Percentiles rank a stretch among this genome's conserved stretches.
Conservation (phyloP, 2,113 vertebrate genomes). For the Petromus typicus region DNA sequence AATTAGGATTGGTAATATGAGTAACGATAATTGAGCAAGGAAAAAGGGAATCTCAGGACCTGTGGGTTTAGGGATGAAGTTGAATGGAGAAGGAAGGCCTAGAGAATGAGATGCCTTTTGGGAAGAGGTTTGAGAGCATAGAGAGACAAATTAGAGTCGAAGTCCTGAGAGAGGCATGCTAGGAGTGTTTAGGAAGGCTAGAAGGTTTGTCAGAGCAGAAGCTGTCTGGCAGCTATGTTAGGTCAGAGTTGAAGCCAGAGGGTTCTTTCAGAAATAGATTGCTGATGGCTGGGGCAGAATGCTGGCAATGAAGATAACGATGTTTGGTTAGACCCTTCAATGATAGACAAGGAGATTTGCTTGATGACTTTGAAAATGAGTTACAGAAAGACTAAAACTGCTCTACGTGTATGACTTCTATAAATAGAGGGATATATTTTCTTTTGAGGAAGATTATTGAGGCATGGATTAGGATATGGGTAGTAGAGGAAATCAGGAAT, state of each 20-base stretch:
- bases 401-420: background rate
- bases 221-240: background rate
- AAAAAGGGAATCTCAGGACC: background rate
- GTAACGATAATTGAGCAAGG: background rate
- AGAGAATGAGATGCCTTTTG: background rate
- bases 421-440: background rate
- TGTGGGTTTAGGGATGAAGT: background rate
- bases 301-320: background rate
- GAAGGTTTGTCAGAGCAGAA: background rate
- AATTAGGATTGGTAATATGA: background rate
- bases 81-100: background rate
- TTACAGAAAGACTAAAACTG: background rate
- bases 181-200: background rate
- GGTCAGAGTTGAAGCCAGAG: background rate
- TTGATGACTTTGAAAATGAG: constrained; percentile 17
- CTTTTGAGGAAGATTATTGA: background rate
- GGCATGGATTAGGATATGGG: background rate
- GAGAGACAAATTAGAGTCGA: background rate
- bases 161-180: background rate
- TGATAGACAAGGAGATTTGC: background rate
- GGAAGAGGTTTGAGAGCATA: background rate
- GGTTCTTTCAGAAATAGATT: background rate
- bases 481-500: background rate
- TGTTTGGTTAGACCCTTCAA: background rate
- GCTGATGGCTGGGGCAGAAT: background rate